A percentile compares a stretch with the other conserved stretches of the same genome.
Conservation (phyloP, 2,113 vertebrate species). For the Paratilapia polleni region DNA sequence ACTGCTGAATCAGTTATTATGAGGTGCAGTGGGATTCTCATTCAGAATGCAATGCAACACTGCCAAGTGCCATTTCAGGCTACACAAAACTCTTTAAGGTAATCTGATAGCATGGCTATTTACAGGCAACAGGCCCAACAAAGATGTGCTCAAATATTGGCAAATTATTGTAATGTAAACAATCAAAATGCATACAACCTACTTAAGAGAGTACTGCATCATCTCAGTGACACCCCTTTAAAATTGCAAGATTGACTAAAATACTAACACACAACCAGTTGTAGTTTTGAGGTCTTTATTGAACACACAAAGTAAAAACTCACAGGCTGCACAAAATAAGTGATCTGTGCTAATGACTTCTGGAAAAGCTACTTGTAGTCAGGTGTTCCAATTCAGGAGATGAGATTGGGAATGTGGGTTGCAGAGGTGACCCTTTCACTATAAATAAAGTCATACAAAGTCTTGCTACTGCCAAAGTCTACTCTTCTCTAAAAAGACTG, state of each 20-base stretch:
- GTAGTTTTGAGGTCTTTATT: not conserved
- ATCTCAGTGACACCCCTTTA: not conserved
- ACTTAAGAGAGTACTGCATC: not conserved
- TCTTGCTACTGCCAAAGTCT: not conserved
- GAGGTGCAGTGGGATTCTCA: slow-evolving; percentile 9
- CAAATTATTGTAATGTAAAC: not conserved
- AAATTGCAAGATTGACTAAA: not conserved
- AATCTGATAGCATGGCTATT: not conserved
- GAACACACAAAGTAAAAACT: not conserved
- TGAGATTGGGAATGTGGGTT: not conserved
- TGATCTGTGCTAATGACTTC: too few species aligned
- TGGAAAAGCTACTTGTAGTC: not conserved
- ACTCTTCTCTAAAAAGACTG: not conserved
- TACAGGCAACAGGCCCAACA: not conserved
- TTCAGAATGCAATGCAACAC: not conserved
- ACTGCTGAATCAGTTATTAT: slow-evolving; percentile 55
- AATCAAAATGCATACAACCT: not conserved
- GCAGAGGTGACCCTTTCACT: not conserved
- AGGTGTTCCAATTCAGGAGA: not conserved
- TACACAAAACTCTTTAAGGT: not conserved
- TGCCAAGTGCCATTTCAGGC: slow-evolving; percentile 6
- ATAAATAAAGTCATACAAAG: not conserved
- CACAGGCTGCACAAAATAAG: too few species aligned
- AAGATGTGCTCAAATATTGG: not conserved
- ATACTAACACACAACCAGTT: not conserved